Evolutionary conservation across 2,113 vertebrate species (phyloP), one percentile per base, ranked within the genome.

Genomic region (Lipophrys pholis): DNA sequence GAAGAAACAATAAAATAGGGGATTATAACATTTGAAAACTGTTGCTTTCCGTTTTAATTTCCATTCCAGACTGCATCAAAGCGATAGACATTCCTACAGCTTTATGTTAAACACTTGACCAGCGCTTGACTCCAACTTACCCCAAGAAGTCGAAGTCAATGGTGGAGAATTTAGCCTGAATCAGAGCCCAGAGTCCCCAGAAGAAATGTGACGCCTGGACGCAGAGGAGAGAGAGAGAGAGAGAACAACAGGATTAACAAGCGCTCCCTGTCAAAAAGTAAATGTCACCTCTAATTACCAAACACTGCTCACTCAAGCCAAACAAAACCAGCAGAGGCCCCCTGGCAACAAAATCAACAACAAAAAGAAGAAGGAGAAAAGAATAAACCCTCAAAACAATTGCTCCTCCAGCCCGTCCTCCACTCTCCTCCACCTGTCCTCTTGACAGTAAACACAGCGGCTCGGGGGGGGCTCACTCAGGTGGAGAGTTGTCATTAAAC

Each of bases 101-200:
- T 30, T 30, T 4, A 30, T 30, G 21, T 30, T 30, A 30, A 30
- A 30, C 21, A 30, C 21, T 30, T 30, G 21, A 4, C 21, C 2
- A 2, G 21, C 4, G 21, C 21, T 30, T 30, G 21, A 30, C 21
- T 3, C 0, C 45, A 51, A 93, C 96, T 85, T 91, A 99, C 97
- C 96, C 96, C 89, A 99, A 88, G 88, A 98, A 99, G 91, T 99
- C 97, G 74, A 99, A 99, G 80, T 99, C 96, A 68, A 99, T 99
- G 88, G 96, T 97, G 58, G 97, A 99, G 81, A 98, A 96, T 90
- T 96, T 96, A 75, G 97, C 95, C 93, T 99, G 98, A 92, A 99
- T 99, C 78, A 99, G 90, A 74, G 97, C 97, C 98, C 98, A 99
- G 54, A 99, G 84, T 46, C 96, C 98, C 98, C 97, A 99, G 84